Percentiles rank a stretch among this genome's conserved stretches.
Conservation (phyloP, 2,113 vertebrate species). For the Eulacestoma nigropectus region DNA sequence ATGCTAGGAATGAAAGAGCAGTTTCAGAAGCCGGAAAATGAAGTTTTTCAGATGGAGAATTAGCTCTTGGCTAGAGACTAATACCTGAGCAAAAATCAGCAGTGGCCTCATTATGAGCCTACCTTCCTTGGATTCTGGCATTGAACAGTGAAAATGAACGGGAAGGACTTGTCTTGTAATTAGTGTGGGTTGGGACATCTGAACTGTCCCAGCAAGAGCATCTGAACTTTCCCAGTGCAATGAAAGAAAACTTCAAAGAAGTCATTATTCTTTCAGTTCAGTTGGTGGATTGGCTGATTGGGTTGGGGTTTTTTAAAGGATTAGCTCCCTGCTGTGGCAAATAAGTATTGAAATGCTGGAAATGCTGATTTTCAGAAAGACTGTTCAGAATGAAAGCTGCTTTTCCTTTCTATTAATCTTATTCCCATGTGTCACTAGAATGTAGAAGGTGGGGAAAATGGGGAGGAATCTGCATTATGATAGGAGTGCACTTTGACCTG, state of each 20-base stretch:
- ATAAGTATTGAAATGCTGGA: constrained; percentile 50
- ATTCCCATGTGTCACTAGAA: constrained; percentile 39
- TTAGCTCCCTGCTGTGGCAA: constrained; percentile 56
- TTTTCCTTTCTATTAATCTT: constrained; percentile 28
- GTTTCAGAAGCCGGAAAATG: neutral
- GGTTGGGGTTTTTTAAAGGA: constrained; percentile 22
- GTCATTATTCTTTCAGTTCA: constrained; percentile 52
- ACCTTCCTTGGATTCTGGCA: neutral
- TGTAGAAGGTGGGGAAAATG: neutral
- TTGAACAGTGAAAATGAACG: constrained; percentile 29
- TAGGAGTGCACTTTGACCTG: constrained; percentile 8
- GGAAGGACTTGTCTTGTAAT: constrained; percentile 38
- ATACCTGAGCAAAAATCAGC: constrained; percentile 46
- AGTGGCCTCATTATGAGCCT: constrained; percentile 28
- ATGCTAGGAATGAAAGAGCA: neutral
- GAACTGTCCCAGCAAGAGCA: constrained; percentile 43
- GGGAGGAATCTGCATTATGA: constrained; percentile 19
- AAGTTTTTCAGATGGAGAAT: constrained; percentile 11
- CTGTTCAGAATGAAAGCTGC: constrained; percentile 41
- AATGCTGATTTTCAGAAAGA: constrained; percentile 48
- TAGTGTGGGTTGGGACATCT: constrained; percentile 33
- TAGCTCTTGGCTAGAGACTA: constrained; percentile 15
- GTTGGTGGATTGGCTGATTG: neutral
- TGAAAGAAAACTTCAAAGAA: constrained; percentile 57
- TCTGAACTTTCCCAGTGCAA: constrained; percentile 53